Percentiles rank a stretch among this genome's conserved stretches.
phyloP scores from a whole-genome alignment of 2,888 invertebrate species.

The Hedychridium roseum region DNA sequence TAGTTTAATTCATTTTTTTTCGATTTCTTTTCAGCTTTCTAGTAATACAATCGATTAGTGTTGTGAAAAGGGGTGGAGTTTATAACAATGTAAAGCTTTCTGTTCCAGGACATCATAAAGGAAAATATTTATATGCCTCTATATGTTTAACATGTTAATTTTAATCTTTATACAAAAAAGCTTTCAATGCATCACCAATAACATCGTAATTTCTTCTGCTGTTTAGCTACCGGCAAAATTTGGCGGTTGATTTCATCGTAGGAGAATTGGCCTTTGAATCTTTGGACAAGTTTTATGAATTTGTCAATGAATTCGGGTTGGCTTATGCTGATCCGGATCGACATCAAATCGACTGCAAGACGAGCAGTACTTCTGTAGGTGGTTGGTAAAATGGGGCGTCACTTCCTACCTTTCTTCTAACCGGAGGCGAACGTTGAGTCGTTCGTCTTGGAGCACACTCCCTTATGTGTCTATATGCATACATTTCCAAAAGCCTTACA shows the following conservation, averaged over 20 bases:
- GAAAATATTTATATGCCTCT: conserved; percentile 24
- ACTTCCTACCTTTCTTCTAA: conserved; percentile 20
- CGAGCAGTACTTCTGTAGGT: conserved; percentile 67
- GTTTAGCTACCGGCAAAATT: conserved; percentile 92
- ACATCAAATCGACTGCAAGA: conserved; percentile 90
- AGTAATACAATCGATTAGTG: too few species aligned
- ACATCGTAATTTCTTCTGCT: conserved; percentile 62
- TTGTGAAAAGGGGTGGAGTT: too few species aligned
- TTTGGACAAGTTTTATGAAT: conserved; percentile 84
- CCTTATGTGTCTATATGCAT: conserved; percentile 21
- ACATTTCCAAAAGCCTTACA: conserved; percentile 18
- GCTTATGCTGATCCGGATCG: conserved; percentile 75
- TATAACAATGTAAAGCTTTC: conserved; percentile 52
- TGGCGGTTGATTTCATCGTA: conserved; percentile 86
- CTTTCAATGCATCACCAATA: conserved; percentile 48
- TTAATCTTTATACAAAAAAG: conserved; percentile 47
- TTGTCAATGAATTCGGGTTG: conserved; percentile 84
- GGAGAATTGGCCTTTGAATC: conserved; percentile 90
- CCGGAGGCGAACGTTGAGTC: conserved; percentile 24
- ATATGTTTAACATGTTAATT: conserved; percentile 15
- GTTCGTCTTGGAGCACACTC: conserved; percentile 18
- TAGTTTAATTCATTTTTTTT: too few species aligned
- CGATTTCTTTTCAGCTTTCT: too few species aligned
- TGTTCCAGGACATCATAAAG: conserved; percentile 56
- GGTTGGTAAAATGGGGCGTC: conserved; percentile 53